These are phyloP conservation scores for Arnoldichthys spilopterus DNA, from an alignment of 2,797 vertebrate genomes.

Conservation along the genomic window DNA sequence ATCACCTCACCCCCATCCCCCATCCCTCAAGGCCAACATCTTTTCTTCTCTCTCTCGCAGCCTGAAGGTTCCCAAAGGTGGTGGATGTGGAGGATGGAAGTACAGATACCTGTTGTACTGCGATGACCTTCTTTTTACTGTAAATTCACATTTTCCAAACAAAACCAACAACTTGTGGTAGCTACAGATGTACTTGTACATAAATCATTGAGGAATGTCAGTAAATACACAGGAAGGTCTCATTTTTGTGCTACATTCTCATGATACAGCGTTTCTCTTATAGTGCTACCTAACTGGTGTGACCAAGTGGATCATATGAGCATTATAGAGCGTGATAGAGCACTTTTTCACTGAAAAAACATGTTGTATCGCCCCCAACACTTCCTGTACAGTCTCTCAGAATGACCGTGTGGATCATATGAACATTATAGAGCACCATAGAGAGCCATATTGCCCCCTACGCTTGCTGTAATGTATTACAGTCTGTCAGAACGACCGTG, in stretches of 20 bases:
- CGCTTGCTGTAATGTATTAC: too few relatives aligned
- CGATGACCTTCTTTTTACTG: neutral
- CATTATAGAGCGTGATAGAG: neutral
- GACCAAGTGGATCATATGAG: too few relatives aligned
- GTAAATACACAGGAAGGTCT: neutral
- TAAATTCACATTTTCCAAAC: neutral
- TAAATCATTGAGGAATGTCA: neutral
- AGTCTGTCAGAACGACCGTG: neutral
- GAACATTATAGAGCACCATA: neutral
- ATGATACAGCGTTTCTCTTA: too few relatives aligned
- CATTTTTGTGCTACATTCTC: neutral
- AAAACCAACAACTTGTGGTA: neutral
- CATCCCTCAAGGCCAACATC: constrained; percentile 1
- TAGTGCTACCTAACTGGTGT: neutral
- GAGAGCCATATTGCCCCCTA: too few relatives aligned
- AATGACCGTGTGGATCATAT: neutral
- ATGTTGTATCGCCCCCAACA: too few relatives aligned
- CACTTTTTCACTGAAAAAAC: neutral
- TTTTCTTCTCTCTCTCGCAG: constrained; percentile 68
- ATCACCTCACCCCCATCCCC: neutral
- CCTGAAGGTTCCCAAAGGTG: constrained; percentile 87
- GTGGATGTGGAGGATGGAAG: constrained; percentile 61
- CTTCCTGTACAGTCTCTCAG: neutral
- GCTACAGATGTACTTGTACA: neutral
- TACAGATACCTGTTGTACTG: neutral